Conservation (phyloP, 2,797 vertebrate species). For the Chrysocyon brachyurus region DNA sequence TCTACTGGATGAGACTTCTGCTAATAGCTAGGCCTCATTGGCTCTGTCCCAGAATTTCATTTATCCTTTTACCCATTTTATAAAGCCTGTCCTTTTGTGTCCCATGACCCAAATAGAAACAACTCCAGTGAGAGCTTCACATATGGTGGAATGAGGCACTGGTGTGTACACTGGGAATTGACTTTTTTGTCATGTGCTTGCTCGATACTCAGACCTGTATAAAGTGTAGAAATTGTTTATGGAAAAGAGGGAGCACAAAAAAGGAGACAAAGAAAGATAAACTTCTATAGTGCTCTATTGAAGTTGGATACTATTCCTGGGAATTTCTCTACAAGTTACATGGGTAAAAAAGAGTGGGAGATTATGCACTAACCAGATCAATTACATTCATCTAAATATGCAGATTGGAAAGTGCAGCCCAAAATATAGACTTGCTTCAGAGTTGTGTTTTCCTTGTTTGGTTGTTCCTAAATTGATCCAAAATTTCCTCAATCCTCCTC, state of each 20-base stretch:
- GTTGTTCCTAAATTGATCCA: background rate
- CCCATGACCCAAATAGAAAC: background rate
- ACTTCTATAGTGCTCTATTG: background rate
- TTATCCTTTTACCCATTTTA: background rate
- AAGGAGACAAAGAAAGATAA: background rate
- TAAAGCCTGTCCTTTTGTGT: background rate
- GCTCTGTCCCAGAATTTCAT: background rate
- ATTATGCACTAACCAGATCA: background rate
- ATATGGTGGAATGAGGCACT: background rate
- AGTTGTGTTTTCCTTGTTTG: conserved; percentile 33
- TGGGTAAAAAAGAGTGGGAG: background rate
- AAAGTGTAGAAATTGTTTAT: background rate
- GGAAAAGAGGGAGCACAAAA: background rate
- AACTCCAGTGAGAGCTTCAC: background rate
- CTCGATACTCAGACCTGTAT: background rate
- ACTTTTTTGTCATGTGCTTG: background rate
- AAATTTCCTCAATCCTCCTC: background rate
- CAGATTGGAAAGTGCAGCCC: background rate
- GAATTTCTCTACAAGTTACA: background rate
- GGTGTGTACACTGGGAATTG: background rate
- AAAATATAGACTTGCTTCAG: background rate
- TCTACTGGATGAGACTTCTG: background rate
- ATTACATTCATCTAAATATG: background rate
- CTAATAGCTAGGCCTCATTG: background rate
- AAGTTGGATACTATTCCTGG: background rate